phyloP scores from a whole-genome alignment of 2,113 vertebrate genomes.

The Elephantulus edwardii region DNA sequence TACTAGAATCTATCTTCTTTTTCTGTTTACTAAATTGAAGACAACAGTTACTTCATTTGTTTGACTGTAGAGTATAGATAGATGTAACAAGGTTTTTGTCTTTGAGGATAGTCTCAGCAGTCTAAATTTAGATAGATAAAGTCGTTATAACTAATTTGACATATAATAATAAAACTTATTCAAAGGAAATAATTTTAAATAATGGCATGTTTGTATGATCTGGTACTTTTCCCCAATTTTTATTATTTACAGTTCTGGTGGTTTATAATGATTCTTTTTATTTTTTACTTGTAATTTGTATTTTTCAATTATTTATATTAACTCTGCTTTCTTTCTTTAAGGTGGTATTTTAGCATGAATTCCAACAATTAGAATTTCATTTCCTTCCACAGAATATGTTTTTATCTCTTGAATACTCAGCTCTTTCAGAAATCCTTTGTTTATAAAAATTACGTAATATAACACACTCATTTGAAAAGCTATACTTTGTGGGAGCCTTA shows the following conservation, averaged over 20 bases:
- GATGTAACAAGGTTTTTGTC: not conserved
- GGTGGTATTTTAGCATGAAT: not conserved
- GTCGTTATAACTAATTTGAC: not conserved
- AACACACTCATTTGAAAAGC: not conserved
- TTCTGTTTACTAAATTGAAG: not conserved
- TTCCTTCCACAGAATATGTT: not conserved
- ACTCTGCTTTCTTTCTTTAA: not conserved
- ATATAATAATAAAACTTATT: not conserved
- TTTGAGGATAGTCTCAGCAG: not conserved
- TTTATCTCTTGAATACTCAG: not conserved
- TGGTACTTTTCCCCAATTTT: not conserved
- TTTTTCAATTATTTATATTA: conserved; percentile 1
- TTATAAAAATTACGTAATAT: not conserved
- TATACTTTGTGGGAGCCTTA: not conserved
- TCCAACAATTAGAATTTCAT: not conserved
- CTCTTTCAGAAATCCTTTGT: conserved; percentile 9
- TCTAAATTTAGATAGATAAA: not conserved
- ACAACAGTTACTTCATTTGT: not conserved
- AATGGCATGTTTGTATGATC: not conserved
- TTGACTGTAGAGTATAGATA: not conserved
- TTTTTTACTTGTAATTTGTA: not conserved
- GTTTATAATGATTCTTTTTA: not conserved
- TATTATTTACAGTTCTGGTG: not conserved
- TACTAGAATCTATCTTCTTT: too few relatives aligned
- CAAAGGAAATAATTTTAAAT: not conserved